Evolutionary conservation across 2,113 vertebrate species (phyloP).

Genomic region (Urocitellus parryii): DNA sequence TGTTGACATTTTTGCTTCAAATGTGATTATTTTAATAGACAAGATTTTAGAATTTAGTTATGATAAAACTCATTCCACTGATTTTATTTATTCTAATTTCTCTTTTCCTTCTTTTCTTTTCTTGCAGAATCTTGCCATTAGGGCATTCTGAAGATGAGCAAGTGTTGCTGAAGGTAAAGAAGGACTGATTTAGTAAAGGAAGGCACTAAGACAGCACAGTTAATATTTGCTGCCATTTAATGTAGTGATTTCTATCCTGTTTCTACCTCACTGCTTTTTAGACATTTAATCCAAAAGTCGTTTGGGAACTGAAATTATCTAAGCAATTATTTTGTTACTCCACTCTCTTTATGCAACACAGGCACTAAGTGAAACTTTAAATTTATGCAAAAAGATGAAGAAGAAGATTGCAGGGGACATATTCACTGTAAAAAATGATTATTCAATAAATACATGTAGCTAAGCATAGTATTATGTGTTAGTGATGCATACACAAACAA

Average conservation of each 20-base stretch:
- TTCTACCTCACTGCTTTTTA: not conserved
- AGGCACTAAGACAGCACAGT: not conserved
- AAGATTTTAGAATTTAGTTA: constrained; percentile 26
- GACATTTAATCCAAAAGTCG: constrained; percentile 38
- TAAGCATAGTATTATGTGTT: not conserved
- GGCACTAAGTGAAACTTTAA: constrained; percentile 3
- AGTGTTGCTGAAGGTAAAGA: not conserved
- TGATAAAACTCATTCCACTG: not conserved
- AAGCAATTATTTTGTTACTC: constrained; percentile 23
- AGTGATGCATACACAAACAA: not conserved
- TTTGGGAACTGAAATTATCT: constrained; percentile 27
- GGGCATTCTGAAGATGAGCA: not conserved
- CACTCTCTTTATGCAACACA: not conserved
- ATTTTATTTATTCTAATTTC: not conserved
- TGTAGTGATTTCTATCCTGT: not conserved
- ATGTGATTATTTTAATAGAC: constrained; percentile 15
- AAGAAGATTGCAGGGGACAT: not conserved
- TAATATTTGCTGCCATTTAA: not conserved
- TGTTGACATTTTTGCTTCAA: constrained; percentile 1
- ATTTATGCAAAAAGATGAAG: not conserved
- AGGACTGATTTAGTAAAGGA: constrained; percentile 9
- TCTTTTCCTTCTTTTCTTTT: not conserved
- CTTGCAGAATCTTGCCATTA: constrained; percentile 19
- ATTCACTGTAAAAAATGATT: constrained; percentile 17
- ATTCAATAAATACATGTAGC: not conserved